These are phyloP conservation scores for Pseudomyrmex sp. DNA, from an alignment of 1,140 invertebrate species.

Conservation along the genomic window DNA sequence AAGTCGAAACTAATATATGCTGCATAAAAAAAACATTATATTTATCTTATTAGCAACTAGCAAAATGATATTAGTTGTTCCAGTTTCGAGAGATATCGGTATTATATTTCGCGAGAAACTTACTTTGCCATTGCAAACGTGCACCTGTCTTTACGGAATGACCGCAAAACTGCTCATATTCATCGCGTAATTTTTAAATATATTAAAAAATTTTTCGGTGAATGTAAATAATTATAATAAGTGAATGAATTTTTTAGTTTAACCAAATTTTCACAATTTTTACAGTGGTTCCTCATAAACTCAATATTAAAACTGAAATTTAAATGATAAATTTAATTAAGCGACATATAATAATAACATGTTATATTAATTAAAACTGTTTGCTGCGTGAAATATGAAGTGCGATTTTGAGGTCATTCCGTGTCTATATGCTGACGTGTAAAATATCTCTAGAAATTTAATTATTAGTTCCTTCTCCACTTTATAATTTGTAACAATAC, in stretches of 20 bases:
- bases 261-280: not conserved
- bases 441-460: conserved; percentile 23
- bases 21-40: not conserved
- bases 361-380: not conserved
- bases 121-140: conserved; percentile 16
- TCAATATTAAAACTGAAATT: no score
- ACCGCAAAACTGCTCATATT: conserved; percentile 14
- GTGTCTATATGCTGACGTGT: conserved; percentile 21
- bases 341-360: no score
- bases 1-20: not conserved
- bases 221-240: not conserved
- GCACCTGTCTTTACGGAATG: not conserved
- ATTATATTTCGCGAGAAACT: conserved; percentile 18
- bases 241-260: not conserved
- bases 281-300: not conserved
- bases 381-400: not conserved
- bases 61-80: conserved; percentile 10
- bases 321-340: no score
- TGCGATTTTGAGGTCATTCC: not conserved
- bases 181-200: not conserved
- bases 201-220: not conserved
- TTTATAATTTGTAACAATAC: conserved; percentile 40
- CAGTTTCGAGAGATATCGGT: conserved; percentile 14
- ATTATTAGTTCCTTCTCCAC: conserved; percentile 16
- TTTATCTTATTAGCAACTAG: not conserved